Evolutionary conservation across 2,888 invertebrate species (phyloP).

Genomic region (Euspilapteryx auroguttella): DNA sequence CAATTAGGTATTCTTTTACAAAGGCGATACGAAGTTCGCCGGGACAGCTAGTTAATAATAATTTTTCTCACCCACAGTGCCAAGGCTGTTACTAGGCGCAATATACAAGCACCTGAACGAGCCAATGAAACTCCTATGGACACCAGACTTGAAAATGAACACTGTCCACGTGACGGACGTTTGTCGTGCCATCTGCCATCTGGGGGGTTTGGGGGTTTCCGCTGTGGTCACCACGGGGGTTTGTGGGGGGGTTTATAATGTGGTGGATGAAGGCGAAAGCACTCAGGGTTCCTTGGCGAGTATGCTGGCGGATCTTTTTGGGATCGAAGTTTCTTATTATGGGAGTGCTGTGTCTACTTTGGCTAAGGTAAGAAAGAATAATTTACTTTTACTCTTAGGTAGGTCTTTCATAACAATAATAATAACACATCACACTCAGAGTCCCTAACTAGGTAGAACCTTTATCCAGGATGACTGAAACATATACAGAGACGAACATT

Average conservation of each 20-base stretch:
- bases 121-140: slow-evolving; percentile 92
- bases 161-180: slow-evolving; percentile 87
- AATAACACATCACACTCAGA: too few relatives aligned
- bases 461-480: too few relatives aligned
- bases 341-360: slow-evolving; percentile 80
- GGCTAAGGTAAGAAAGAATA: slow-evolving; percentile 66
- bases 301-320: slow-evolving; percentile 79
- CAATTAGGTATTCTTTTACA: too few relatives aligned
- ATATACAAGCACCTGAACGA: slow-evolving; percentile 87
- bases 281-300: slow-evolving; percentile 85
- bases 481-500: too few relatives aligned
- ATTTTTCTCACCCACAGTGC: too few relatives aligned
- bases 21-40: too few relatives aligned
- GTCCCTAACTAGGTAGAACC: too few relatives aligned
- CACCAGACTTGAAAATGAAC: slow-evolving; percentile 79
- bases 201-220: slow-evolving; percentile 57
- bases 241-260: slow-evolving; percentile 77
- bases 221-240: too few relatives aligned
- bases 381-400: background rate
- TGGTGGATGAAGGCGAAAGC: slow-evolving; percentile 81
- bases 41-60: too few relatives aligned
- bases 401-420: slow-evolving; percentile 1
- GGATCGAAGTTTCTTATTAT: slow-evolving; percentile 85
- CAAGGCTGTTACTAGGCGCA: slow-evolving; percentile 82
- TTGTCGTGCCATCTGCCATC: slow-evolving; percentile 79